Base-by-base conservation (phyloP, 2,113 vertebrate genomes). In the Telmatochromis sp. region DNA sequence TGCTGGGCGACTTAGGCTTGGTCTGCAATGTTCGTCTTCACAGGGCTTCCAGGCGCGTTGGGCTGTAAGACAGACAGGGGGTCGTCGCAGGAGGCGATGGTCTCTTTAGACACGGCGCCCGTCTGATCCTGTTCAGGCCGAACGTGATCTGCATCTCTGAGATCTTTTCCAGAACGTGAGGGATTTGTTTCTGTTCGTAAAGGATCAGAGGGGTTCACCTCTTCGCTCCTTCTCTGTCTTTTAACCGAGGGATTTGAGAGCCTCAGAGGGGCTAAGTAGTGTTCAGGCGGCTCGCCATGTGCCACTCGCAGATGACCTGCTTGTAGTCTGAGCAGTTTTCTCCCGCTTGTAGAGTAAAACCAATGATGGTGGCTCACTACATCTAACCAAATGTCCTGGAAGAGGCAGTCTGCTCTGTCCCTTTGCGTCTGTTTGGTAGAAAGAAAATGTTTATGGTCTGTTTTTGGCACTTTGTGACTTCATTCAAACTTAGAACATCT, bases 171-270 rank as follows among this genome's bases (percentile, higher is more conserved):
- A 7, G 85, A 81, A 60, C 47, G 87, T 8, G 84, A 83, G 9
- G 89, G 89, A 42, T 73, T 91, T 5, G 94, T 82, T 65, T 96
- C 92, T 11, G 97, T 93, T 53, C 95, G 92, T 47, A 97, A 90
- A 19, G 97, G 97, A 88, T 97, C 97, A 4, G 89, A 93, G 0
- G 96, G 96, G 81, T 97, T 97, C 0, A 92, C 89, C 3, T 95
- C 95, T 1, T 96, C 95, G 0, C 96, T 97, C 83, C 98, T 95
- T 9, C 96, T 97, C 68, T 96, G 88, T 45, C 97, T 96, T 83
- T 85, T 96, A 7, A 85, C 45, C 81, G 95, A 96, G 31, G 85
- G 94, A 3, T 94, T 82, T 4, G 92, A 94, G 50, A 98, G 90
- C 96, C 60, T 95, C 94, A 9, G 91, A 86, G 94, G 95, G 12